Evolutionary conservation across 2,113 vertebrate species (phyloP).

Genomic region (Holacanthus passer): DNA sequence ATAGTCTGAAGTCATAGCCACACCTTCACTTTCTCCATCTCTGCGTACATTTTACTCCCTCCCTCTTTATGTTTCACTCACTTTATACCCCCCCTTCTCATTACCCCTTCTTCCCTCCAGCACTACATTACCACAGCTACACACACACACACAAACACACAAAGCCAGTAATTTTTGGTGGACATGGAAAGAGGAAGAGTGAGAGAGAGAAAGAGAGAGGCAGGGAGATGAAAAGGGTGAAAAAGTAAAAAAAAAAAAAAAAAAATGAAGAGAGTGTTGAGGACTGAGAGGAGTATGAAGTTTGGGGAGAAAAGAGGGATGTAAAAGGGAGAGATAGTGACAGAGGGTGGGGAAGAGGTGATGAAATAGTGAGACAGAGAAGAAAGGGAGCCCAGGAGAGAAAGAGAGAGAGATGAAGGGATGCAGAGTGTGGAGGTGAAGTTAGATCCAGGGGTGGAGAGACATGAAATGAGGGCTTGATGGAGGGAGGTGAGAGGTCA

Average conservation of each 20-base stretch:
- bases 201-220: not conserved
- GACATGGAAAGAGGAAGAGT: constrained; percentile 44
- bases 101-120: not conserved
- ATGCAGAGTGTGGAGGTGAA: constrained; percentile 47
- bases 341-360: constrained; percentile 41
- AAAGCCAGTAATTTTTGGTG: constrained; percentile 25
- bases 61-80: constrained; percentile 11
- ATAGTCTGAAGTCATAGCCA: constrained; percentile 35
- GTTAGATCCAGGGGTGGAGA: constrained; percentile 54
- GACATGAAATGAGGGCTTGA: constrained; percentile 50
- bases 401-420: constrained; percentile 44
- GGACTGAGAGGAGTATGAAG: not conserved
- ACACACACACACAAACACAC: constrained; percentile 14
- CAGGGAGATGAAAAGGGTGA: constrained; percentile 27
- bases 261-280: constrained; percentile 1
- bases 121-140: not conserved
- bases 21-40: constrained; percentile 28
- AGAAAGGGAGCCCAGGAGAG: constrained; percentile 53
- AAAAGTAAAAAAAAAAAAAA: constrained; percentile 1
- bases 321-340: constrained; percentile 18
- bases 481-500: constrained; percentile 57
- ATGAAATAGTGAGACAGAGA: constrained; percentile 71
- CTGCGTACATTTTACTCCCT: constrained; percentile 19
- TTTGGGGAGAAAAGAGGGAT: constrained; percentile 28
- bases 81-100: not conserved